A percentile compares a stretch with the other conserved stretches of the same genome.
phyloP scores from a whole-genome alignment of 2,797 vertebrate species.

The Pantherophis alleghaniensis region DNA sequence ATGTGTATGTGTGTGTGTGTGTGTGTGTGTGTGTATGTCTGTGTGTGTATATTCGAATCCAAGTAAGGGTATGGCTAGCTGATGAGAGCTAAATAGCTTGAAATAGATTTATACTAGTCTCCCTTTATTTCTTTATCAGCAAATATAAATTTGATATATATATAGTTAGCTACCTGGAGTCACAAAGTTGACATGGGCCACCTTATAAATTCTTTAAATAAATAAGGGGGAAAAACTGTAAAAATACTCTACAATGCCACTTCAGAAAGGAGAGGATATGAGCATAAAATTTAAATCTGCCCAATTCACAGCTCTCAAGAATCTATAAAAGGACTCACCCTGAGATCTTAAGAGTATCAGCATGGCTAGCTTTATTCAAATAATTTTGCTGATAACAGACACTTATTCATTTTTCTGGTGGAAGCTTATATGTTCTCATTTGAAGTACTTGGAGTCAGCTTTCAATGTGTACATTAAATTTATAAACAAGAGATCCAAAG shows the following conservation, averaged over 20 bases:
- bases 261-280: not conserved
- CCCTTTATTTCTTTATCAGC: no score
- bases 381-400: not conserved
- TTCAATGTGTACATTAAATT: not conserved
- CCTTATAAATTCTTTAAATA: not conserved
- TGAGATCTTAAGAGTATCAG: not conserved
- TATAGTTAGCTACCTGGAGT: no score
- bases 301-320: not conserved
- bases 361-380: not conserved
- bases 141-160: no score
- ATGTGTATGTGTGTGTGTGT: no score
- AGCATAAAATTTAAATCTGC: not conserved
- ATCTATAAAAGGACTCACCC: not conserved
- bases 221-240: not conserved
- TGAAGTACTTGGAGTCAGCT: not conserved
- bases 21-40: no score
- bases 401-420: not conserved
- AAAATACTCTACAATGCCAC: not conserved
- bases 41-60: no score
- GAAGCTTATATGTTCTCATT: not conserved
- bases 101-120: no score
- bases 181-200: no score
- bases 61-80: no score
- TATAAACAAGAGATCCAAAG: not conserved
- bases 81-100: no score